A percentile compares a stretch with the other conserved stretches of the same genome.
phyloP scores from a whole-genome alignment of 2,113 vertebrate species.

The Cygnus atratus region DNA sequence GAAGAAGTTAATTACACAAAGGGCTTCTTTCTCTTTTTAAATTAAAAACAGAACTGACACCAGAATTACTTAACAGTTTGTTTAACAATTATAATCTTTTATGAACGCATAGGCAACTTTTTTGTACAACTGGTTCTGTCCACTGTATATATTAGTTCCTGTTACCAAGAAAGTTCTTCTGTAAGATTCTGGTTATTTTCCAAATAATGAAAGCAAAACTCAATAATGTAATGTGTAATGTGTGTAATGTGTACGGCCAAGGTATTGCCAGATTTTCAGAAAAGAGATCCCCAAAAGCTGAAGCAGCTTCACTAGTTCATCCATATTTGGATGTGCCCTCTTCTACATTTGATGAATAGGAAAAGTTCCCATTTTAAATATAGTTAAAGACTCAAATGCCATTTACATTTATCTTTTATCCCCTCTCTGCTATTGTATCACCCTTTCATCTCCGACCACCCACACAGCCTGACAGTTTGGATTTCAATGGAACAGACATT shows the following conservation, averaged over 20 bases:
- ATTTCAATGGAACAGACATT: neutral
- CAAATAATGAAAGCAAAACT: neutral
- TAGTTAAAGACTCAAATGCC: neutral
- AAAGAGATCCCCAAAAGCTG: neutral
- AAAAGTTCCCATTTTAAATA: neutral
- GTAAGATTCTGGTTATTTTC: neutral
- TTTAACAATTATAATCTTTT: constrained; percentile 14
- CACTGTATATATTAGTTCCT: neutral
- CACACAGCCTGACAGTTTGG: neutral
- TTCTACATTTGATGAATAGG: neutral
- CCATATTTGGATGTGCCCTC: neutral
- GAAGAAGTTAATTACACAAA: constrained; percentile 37
- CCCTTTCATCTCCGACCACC: constrained; percentile 7
- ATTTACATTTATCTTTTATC: neutral
- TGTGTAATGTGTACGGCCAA: neutral
- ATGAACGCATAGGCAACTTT: neutral
- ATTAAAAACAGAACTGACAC: constrained; percentile 18
- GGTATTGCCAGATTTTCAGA: neutral
- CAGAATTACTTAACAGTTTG: constrained; percentile 18
- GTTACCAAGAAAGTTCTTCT: neutral
- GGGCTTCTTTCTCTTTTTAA: neutral
- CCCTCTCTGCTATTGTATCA: neutral
- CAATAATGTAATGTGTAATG: neutral
- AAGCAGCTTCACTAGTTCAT: neutral
- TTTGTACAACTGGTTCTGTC: neutral